These are phyloP conservation scores for Habropoda laboriosa DNA, from an alignment of 1,140 invertebrate genomes.

Conservation along the genomic window DNA sequence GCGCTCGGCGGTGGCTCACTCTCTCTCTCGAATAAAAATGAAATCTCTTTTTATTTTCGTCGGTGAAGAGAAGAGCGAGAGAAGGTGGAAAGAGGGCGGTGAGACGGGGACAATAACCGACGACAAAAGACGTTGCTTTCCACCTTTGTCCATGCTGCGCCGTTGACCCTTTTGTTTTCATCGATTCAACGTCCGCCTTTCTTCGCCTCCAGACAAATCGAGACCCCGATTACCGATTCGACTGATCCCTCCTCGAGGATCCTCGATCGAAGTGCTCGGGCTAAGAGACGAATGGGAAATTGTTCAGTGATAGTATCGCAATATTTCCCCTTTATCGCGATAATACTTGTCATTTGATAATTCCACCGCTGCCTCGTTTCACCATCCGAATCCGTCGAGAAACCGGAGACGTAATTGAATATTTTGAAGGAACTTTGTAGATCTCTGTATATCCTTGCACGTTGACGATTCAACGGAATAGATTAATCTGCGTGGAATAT, in stretches of 20 bases:
- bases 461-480: no score
- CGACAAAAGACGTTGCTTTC: conserved; percentile 24
- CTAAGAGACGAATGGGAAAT: background rate
- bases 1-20: background rate
- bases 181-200: background rate
- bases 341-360: no score
- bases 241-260: background rate
- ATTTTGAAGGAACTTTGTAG: no score
- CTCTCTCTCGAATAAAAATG: conserved; percentile 23
- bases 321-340: no score
- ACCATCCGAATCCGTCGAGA: no score
- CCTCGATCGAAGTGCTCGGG: background rate
- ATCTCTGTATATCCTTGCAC: no score
- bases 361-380: no score
- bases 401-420: no score
- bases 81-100: background rate
- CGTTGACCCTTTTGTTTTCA: conserved; percentile 28
- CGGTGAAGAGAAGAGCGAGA: background rate
- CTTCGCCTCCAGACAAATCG: conserved; percentile 1
- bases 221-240: background rate
- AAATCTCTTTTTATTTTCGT: conserved; percentile 14
- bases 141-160: conserved; percentile 7
- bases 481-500: no score
- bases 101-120: conserved; percentile 18
- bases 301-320: no score